Conservation (phyloP, 2,797 vertebrate genomes). For the Pseudochirops cupreus region DNA sequence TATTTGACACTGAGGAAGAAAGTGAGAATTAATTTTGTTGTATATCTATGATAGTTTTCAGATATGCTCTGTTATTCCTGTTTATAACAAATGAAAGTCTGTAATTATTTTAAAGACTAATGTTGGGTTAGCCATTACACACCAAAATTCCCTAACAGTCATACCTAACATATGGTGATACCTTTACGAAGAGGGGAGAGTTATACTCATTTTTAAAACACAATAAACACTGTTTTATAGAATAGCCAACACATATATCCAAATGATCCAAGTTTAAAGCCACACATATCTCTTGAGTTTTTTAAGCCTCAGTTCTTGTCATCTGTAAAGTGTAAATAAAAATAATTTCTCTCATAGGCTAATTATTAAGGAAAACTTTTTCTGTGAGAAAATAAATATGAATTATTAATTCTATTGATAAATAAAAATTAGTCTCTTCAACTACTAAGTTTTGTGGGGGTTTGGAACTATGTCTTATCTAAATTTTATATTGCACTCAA, state of each 20-base stretch:
- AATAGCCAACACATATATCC: neutral
- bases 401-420: too few species aligned
- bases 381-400: too few species aligned
- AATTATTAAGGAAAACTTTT: too few species aligned
- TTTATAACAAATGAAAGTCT: constrained; percentile 22
- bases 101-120: constrained; percentile 20
- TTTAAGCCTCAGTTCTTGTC: neutral
- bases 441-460: too few species aligned
- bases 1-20: constrained; percentile 13
- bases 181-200: neutral
- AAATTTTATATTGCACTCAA: too few species aligned
- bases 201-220: constrained; percentile 36
- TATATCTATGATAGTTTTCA: constrained; percentile 48
- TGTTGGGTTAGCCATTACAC: constrained; percentile 42
- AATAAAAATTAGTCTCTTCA: too few species aligned
- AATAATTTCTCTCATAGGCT: too few species aligned
- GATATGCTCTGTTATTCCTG: constrained; percentile 12
- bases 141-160: constrained; percentile 40
- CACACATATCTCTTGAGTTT: neutral
- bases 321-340: too few species aligned
- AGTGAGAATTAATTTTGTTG: constrained; percentile 37
- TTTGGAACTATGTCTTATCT: too few species aligned
- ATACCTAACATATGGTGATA: constrained; percentile 7
- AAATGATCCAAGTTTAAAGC: neutral
- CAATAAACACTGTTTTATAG: neutral